Evolutionary conservation across 1,140 invertebrate species (phyloP).

Genomic region (Aethina tumida): DNA sequence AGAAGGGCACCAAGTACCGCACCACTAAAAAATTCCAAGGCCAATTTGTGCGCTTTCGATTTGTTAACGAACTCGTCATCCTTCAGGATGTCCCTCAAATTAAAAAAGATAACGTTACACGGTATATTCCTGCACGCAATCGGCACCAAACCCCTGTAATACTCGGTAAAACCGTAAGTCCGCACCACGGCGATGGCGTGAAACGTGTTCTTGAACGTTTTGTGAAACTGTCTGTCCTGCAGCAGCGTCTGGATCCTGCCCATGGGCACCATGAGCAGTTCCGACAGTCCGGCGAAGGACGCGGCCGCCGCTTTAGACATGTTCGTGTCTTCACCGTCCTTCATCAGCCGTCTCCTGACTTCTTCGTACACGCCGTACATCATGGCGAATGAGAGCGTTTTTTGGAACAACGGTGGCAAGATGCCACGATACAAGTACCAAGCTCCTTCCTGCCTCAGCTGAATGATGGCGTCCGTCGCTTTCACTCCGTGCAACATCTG

Average conservation of each 20-base stretch:
- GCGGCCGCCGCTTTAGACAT: slow-evolving; percentile 64
- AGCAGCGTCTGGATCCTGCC: slow-evolving; percentile 92
- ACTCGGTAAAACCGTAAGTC: slow-evolving; percentile 59
- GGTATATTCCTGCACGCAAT: slow-evolving; percentile 87
- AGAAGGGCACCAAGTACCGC: slow-evolving; percentile 90
- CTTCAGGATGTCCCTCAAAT: slow-evolving; percentile 66
- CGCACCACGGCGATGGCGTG: slow-evolving; percentile 67
- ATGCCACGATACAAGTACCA: slow-evolving; percentile 84
- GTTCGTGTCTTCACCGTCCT: slow-evolving; percentile 45
- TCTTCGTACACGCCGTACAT: slow-evolving; percentile 97
- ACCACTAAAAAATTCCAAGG: slow-evolving; percentile 80
- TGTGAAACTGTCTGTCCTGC: slow-evolving; percentile 77
- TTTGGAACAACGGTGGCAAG: slow-evolving; percentile 87
- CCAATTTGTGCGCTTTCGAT: slow-evolving; percentile 43
- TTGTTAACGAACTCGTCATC: slow-evolving; percentile 49
- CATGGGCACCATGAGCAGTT: slow-evolving; percentile 87
- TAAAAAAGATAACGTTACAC: slow-evolving; percentile 90
- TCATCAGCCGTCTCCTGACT: slow-evolving; percentile 54
- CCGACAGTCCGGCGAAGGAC: slow-evolving; percentile 64
- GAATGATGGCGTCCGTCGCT: slow-evolving; percentile 54
- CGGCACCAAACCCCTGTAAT: slow-evolving; percentile 73
- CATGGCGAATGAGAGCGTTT: slow-evolving; percentile 82
- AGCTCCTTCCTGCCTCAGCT: slow-evolving; percentile 78
- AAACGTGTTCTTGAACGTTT: slow-evolving; percentile 77
- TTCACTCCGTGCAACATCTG: slow-evolving; percentile 79